phyloP scores from a whole-genome alignment of 2,797 vertebrate genomes.

The Gouania willdenowi region DNA sequence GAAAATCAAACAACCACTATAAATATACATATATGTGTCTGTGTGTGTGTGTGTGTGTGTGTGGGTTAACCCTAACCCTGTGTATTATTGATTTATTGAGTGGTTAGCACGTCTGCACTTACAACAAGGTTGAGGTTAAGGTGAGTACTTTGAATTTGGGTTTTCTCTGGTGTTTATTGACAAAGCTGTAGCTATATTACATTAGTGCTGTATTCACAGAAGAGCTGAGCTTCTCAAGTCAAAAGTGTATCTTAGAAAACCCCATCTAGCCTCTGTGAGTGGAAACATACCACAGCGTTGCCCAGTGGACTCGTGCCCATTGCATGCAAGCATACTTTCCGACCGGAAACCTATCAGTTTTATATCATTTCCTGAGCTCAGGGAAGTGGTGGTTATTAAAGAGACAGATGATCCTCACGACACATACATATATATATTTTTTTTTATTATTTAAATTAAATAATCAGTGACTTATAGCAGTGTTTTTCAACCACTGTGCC shows the following conservation, averaged over 20 bases:
- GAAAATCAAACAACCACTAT: too few relatives aligned
- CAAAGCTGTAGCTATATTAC: conserved; percentile 52
- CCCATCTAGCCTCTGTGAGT: conserved; percentile 27
- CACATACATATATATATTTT: conserved; percentile 75
- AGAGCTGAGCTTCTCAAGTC: conserved; percentile 14
- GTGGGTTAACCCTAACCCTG: too few relatives aligned
- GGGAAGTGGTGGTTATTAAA: conserved; percentile 14
- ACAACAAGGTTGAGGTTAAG: too few relatives aligned
- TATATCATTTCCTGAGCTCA: conserved; percentile 18
- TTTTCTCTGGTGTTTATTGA: conserved; percentile 76
- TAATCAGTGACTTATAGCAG: too few relatives aligned
- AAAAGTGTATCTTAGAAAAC: conserved; percentile 1
- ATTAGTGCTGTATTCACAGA: conserved; percentile 31
- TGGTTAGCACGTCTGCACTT: conserved; percentile 16
- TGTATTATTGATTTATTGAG: conserved; percentile 38
- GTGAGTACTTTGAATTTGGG: too few relatives aligned
- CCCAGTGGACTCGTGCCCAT: too few relatives aligned
- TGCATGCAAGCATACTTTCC: conserved; percentile 28
- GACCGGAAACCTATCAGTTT: conserved; percentile 21
- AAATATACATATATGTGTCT: conserved; percentile 36
- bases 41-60: conserved; percentile 19
- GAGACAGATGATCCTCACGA: conserved; percentile 50
- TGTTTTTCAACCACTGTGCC: too few relatives aligned
- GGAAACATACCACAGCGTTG: conserved; percentile 43
- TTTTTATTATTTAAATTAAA: conserved; percentile 74